Evolutionary conservation across 2,888 invertebrate genomes (phyloP), one percentile per base, ranked within the genome.

Genomic region (Nasonia oneida): DNA sequence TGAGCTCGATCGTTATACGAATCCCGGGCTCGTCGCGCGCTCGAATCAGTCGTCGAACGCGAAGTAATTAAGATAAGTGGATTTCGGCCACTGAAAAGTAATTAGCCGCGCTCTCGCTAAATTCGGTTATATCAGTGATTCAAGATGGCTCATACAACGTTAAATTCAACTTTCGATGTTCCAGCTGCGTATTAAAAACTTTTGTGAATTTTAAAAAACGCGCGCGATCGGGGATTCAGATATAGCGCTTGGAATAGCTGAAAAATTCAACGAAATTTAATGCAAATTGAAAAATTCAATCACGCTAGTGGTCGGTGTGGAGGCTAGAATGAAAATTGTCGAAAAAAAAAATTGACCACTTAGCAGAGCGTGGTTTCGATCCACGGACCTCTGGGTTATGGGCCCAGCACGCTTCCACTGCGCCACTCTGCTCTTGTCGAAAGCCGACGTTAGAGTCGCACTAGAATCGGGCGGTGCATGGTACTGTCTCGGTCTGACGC

Each of bases 291-390:
- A 33, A 12, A 39, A 39, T 70, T 70, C 39, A 15, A 70, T 70
- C 37, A 3, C 37, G 5, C 5, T 5, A 3, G 5, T 18, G 33
- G 29, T 12, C 18, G 5, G 3, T 33, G 5, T 53, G 70, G 6
- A 10, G 23, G 50, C 42, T 15, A 70, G n/a, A 78, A 61, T 33
- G 10, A 78, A 73, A 84, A 74, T 50, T 37, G 14, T 74, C 33
- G 80, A 57, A 86, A 78, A 85, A 85, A 84, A 78, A 84, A 84
- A 87, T 81, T 78, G 47, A 37, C 23, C 15, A 67, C 53, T 42
- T 73, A 73, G 73, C 73, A 73, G 73, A 73, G 86, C 87, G 83
- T 88, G 88, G 88, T 88, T 88, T 87, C 88, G 88, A 88, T 88
- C 88, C 88, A 88, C 88, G 88, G 73, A 73, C 73, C 73, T 73